phyloP scores from a whole-genome alignment of 1,140 invertebrate species.

The Tribolium madens region DNA sequence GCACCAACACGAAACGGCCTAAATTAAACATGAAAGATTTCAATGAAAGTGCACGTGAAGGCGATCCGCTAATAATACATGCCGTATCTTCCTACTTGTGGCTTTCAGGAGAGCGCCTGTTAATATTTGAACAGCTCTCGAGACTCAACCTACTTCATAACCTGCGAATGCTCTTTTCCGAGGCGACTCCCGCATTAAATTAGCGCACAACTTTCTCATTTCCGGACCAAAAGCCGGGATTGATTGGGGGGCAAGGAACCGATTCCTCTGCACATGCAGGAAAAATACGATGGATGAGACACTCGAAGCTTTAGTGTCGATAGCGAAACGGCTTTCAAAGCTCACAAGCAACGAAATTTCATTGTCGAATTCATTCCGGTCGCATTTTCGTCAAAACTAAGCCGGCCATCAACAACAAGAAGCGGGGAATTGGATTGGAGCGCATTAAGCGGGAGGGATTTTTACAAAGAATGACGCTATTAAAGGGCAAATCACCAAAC shows the following conservation, averaged over 20 bases:
- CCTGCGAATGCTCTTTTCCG: constrained; percentile 17
- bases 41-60: constrained; percentile 13
- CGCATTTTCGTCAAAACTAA: constrained; percentile 36
- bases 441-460: constrained; percentile 2
- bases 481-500: not conserved
- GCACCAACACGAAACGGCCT: not conserved
- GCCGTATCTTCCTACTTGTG: constrained; percentile 30
- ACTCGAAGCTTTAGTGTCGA: constrained; percentile 32
- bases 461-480: not conserved
- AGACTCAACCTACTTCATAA: constrained; percentile 31
- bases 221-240: not conserved
- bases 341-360: constrained; percentile 14
- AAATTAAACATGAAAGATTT: constrained; percentile 30
- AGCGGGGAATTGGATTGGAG: constrained; percentile 18
- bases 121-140: constrained; percentile 41
- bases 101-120: constrained; percentile 33
- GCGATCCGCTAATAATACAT: constrained; percentile 40
- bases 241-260: not conserved
- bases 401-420: constrained; percentile 13
- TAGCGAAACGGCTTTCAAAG: constrained; percentile 6
- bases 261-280: not conserved
- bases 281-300: constrained; percentile 14
- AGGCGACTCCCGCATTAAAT: not conserved
- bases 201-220: not conserved
- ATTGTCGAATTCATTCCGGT: constrained; percentile 28